Conservation (phyloP, 1,140 invertebrate genomes). For the Dinoponera quadriceps region DNA sequence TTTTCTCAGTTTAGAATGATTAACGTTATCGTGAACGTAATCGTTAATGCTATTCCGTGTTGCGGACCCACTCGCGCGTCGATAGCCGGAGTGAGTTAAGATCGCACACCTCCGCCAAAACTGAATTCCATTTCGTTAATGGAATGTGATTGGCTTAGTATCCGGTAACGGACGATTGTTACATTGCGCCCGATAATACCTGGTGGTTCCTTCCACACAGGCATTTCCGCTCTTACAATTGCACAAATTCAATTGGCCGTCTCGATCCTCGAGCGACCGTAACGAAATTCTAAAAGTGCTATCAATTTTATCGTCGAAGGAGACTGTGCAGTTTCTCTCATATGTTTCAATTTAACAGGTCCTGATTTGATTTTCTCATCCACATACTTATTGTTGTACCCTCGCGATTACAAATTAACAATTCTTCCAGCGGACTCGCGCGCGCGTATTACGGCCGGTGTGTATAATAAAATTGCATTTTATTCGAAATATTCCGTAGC, state of each 20-base stretch:
- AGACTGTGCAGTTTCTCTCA: not conserved
- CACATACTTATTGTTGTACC: not conserved
- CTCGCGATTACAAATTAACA: conserved; percentile 9
- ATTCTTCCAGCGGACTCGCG: not conserved
- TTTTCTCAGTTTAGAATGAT: too few species aligned
- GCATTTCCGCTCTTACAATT: conserved; percentile 50
- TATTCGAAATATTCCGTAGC: conserved; percentile 17
- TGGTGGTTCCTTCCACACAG: not conserved
- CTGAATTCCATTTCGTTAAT: conserved; percentile 60
- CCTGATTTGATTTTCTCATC: not conserved
- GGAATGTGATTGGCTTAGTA: conserved; percentile 69
- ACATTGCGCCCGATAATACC: conserved; percentile 38
- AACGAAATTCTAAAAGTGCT: conserved; percentile 38
- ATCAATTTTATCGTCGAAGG: conserved; percentile 15
- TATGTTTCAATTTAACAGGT: conserved; percentile 8
- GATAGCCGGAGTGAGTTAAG: conserved; percentile 37
- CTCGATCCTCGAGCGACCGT: not conserved
- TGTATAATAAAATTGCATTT: conserved; percentile 31
- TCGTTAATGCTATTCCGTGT: not conserved
- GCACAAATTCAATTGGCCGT: conserved; percentile 53
- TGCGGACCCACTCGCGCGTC: conserved; percentile 3
- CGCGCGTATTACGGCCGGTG: not conserved
- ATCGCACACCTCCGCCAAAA: conserved; percentile 62
- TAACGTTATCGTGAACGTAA: not conserved
- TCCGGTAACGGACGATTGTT: conserved; percentile 64